A percentile compares a stretch with the other conserved stretches of the same genome.
phyloP scores from a whole-genome alignment of 2,113 vertebrate genomes.

The Myrmecobius fasciatus region DNA sequence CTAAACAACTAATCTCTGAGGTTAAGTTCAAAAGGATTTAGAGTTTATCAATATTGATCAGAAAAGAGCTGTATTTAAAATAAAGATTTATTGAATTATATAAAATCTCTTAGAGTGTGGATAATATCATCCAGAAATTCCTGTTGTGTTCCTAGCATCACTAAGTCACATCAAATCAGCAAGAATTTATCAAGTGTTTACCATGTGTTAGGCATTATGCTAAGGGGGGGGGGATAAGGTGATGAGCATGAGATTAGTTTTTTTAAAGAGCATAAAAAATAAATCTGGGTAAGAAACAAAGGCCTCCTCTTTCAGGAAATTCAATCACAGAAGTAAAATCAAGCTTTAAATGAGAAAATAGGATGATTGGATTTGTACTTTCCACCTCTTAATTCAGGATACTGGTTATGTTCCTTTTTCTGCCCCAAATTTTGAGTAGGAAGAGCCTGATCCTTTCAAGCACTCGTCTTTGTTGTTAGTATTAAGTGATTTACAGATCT shows the following conservation, averaged over 20 bases:
- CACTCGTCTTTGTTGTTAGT: conserved; percentile 1
- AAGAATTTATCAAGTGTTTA: background rate
- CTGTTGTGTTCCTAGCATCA: background rate
- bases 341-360: background rate
- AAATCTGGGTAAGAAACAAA: background rate
- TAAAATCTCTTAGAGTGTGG: background rate
- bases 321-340: background rate
- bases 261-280: background rate
- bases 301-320: background rate
- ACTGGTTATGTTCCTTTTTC: background rate
- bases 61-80: background rate
- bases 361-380: background rate
- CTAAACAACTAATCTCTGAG: conserved; percentile 65
- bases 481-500: conserved; percentile 6
- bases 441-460: background rate
- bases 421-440: background rate
- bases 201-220: background rate
- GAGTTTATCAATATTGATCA: conserved; percentile 36
- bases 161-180: background rate
- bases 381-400: background rate
- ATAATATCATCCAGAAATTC: background rate
- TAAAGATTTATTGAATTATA: conserved; percentile 21
- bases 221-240: background rate
- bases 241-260: background rate
- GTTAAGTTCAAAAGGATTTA: conserved; percentile 37